Percentiles rank a stretch among this genome's conserved stretches.
These are phyloP conservation scores for Sebastiscus tertius DNA, from an alignment of 2,797 vertebrate species.

Conservation along the genomic window DNA sequence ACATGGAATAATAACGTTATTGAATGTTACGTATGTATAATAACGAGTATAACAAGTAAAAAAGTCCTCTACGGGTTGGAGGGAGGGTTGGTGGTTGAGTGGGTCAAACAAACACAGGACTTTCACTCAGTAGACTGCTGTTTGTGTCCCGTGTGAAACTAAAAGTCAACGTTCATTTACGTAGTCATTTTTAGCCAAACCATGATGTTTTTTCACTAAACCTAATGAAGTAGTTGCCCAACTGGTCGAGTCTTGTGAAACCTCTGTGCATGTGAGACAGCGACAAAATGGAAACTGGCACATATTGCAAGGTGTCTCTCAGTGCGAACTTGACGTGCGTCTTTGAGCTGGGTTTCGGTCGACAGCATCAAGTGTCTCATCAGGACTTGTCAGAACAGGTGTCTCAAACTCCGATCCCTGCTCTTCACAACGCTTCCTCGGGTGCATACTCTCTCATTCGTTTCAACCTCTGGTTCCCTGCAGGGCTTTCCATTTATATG, in stretches of 20 bases:
- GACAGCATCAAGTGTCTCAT: conserved; percentile 49
- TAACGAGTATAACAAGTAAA: too few relatives aligned
- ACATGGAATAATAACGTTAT: too few relatives aligned
- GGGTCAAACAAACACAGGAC: too few relatives aligned
- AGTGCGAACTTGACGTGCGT: conserved; percentile 27
- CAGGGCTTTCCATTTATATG: neutral
- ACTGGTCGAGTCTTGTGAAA: neutral
- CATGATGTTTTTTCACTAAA: too few relatives aligned
- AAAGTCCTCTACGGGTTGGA: too few relatives aligned
- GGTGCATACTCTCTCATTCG: conserved; percentile 4
- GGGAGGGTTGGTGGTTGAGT: too few relatives aligned
- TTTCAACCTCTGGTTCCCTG: neutral
- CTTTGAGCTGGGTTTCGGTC: neutral
- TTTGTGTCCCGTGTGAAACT: too few relatives aligned
- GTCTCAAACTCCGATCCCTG: conserved; percentile 30
- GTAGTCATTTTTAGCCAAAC: too few relatives aligned
- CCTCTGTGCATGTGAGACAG: neutral
- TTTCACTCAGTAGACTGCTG: too few relatives aligned
- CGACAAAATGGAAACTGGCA: neutral
- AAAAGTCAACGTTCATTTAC: too few relatives aligned
- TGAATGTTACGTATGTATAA: too few relatives aligned
- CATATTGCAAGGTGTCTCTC: neutral
- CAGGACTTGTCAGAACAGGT: conserved; percentile 63
- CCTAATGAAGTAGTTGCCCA: too few relatives aligned
- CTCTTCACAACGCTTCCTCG: conserved; percentile 1